Conservation (phyloP, 2,888 invertebrate genomes). For the Eledona agricola region DNA sequence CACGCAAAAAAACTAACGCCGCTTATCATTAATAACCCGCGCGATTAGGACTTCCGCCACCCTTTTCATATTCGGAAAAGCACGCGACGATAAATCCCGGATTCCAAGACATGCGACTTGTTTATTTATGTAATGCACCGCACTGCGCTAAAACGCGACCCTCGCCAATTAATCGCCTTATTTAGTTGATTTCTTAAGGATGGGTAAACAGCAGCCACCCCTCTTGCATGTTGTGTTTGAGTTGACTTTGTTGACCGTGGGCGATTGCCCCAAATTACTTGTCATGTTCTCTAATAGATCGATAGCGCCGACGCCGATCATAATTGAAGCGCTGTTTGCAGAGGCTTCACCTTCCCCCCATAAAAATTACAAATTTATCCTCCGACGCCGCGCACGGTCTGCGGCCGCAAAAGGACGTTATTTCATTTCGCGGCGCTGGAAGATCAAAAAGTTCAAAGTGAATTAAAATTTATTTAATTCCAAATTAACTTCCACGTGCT, state of each 20-base stretch:
- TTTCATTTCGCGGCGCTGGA: no score
- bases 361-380: slow-evolving; percentile 12
- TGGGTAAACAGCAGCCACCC: slow-evolving; percentile 31
- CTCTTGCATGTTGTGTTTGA: slow-evolving; percentile 44
- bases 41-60: slow-evolving; percentile 45
- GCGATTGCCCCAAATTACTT: slow-evolving; percentile 50
- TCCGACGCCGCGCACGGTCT: no score
- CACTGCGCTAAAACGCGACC: slow-evolving; percentile 29
- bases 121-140: slow-evolving; percentile 27
- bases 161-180: slow-evolving; percentile 26
- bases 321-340: slow-evolving; percentile 44
- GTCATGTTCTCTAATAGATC: slow-evolving; percentile 47
- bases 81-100: slow-evolving; percentile 44
- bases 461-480: no score
- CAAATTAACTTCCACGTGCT: no score
- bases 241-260: slow-evolving; percentile 43
- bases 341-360: slow-evolving; percentile 23
- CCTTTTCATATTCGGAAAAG: slow-evolving; percentile 49
- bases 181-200: slow-evolving; percentile 24
- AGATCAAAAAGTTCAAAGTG: no score
- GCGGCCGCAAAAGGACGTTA: no score
- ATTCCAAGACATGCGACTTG: slow-evolving; percentile 41
- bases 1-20: no score
- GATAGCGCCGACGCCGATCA: slow-evolving; percentile 40
- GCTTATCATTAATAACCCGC: slow-evolving; percentile 23